A percentile compares a stretch with the other conserved stretches of the same genome.
Conservation (phyloP, 2,113 vertebrate species). For the Archilochus colubris region DNA sequence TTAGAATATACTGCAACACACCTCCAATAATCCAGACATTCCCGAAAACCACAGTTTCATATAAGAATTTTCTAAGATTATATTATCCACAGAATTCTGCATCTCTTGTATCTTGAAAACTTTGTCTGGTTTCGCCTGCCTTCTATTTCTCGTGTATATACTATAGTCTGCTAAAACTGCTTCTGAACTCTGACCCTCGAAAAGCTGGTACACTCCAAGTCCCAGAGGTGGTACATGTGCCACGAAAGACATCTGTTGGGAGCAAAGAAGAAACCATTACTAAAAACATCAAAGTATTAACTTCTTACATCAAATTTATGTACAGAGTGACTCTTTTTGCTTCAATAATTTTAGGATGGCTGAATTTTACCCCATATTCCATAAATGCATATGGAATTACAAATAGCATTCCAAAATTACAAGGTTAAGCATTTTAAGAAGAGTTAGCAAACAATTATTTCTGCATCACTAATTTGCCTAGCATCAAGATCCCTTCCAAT, state of each 20-base stretch:
- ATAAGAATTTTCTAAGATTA: slow-evolving; percentile 84
- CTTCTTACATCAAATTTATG: neutral
- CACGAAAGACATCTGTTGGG: slow-evolving; percentile 85
- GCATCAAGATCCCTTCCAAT: neutral
- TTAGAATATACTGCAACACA: slow-evolving; percentile 46
- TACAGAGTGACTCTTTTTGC: neutral
- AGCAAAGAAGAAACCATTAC: neutral
- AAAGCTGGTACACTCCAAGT: slow-evolving; percentile 83
- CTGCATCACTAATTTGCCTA: neutral
- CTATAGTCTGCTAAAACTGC: slow-evolving; percentile 76
- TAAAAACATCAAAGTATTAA: neutral
- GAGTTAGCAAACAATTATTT: neutral
- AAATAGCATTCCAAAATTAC: neutral
- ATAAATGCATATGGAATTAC: neutral
- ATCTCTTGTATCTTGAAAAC: slow-evolving; percentile 81
- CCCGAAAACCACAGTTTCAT: slow-evolving; percentile 82
- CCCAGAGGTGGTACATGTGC: slow-evolving; percentile 84
- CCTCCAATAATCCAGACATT: slow-evolving; percentile 87
- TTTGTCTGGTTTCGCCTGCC: slow-evolving; percentile 18
- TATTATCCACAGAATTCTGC: slow-evolving; percentile 53
- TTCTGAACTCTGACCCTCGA: slow-evolving; percentile 71
- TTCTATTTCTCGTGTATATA: slow-evolving; percentile 62
- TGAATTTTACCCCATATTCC: neutral
- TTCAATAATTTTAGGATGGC: neutral
- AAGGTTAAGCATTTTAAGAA: neutral